phyloP scores from a whole-genome alignment of 2,113 vertebrate genomes.

The Porphyrio hochstetteri region DNA sequence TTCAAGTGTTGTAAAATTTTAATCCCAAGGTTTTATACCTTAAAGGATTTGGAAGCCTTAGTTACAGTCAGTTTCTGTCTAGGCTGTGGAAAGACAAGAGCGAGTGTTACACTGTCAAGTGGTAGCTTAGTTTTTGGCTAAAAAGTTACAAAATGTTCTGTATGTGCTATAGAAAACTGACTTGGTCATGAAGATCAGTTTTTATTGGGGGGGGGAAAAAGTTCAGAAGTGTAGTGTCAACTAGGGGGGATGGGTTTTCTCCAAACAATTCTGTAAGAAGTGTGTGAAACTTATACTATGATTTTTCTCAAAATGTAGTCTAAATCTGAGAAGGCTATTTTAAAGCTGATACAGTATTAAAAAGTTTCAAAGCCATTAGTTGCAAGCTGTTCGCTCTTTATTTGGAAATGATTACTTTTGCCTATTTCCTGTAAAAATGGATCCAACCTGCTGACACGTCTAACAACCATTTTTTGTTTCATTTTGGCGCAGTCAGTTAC shows the following conservation, averaged over 20 bases:
- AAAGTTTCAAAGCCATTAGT: neutral
- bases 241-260: neutral
- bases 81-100: conserved; percentile 28
- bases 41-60: neutral
- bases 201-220: neutral
- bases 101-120: neutral
- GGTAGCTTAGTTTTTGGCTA: neutral
- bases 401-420: conserved; percentile 19
- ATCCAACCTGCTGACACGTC: conserved; percentile 18
- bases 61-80: neutral
- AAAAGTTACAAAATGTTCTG: neutral
- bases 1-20: neutral
- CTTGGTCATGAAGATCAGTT: conserved; percentile 24
- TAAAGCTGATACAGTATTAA: neutral
- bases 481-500: neutral
- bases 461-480: conserved; percentile 22
- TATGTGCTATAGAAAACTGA: neutral
- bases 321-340: neutral
- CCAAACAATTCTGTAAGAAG: neutral
- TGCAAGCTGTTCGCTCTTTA: neutral
- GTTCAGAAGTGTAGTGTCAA: neutral
- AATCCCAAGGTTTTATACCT: neutral
- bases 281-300: neutral
- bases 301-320: neutral
- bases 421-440: conserved; percentile 10